Percentiles rank a stretch among this genome's conserved stretches.
phyloP scores from a whole-genome alignment of 2,797 vertebrate genomes.

The Danio jaintianensis region DNA sequence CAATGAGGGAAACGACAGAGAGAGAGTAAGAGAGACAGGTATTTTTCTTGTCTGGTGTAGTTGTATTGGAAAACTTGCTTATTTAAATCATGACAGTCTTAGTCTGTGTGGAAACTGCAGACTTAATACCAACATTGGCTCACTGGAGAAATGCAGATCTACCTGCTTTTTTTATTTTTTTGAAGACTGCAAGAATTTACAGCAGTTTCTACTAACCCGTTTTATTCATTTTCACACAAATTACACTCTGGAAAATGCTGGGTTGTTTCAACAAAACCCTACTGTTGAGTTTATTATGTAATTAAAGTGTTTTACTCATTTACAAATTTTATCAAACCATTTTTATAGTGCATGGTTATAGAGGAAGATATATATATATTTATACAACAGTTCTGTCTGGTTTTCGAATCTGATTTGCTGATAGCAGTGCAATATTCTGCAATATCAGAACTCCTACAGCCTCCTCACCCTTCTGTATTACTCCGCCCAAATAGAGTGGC shows the following conservation, averaged over 20 bases:
- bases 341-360: no score
- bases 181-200: neutral
- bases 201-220: neutral
- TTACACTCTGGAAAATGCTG: neutral
- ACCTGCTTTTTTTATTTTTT: no score
- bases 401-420: no score
- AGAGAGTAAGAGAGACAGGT: neutral
- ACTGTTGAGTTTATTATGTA: no score
- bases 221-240: neutral
- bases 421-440: no score
- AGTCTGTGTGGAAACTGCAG: neutral
- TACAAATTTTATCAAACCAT: no score
- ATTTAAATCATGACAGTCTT: neutral
- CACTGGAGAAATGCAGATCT: neutral
- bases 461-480: no score
- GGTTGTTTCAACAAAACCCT: no score
- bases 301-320: neutral
- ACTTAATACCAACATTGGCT: neutral
- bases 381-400: no score
- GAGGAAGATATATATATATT: no score
- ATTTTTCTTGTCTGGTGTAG: slow-evolving; percentile 2
- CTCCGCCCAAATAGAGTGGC: no score
- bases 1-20: neutral
- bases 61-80: slow-evolving; percentile 7
- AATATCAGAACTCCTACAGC: no score